phyloP scores from a whole-genome alignment of 1,140 invertebrate genomes.

The Bombus impatiens region DNA sequence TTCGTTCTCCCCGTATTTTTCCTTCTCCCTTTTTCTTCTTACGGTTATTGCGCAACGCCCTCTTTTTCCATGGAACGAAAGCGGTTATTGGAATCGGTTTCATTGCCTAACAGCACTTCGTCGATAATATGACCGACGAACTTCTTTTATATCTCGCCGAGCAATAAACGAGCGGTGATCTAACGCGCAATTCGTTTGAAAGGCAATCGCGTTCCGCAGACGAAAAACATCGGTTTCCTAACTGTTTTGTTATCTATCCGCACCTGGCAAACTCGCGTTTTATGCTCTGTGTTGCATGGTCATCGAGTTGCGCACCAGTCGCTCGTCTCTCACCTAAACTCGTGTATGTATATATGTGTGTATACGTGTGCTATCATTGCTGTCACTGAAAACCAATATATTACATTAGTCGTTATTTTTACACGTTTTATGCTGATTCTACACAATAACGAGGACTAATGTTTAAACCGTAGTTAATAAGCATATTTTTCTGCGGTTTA shows the following conservation, averaged over 20 bases:
- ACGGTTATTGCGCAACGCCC: neutral
- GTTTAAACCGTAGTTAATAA: neutral
- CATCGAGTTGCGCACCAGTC: neutral
- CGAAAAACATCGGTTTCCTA: conserved; percentile 27
- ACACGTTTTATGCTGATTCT: neutral
- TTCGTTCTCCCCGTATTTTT: neutral
- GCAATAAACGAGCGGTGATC: neutral
- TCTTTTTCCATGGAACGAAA: neutral
- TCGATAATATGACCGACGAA: neutral
- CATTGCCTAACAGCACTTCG: neutral
- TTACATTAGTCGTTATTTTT: neutral
- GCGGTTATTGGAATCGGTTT: neutral
- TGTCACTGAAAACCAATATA: neutral
- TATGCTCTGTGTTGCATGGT: neutral
- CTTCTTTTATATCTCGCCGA: neutral
- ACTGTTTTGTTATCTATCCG: conserved; percentile 33
- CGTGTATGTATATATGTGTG: neutral
- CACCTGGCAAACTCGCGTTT: conserved; percentile 8
- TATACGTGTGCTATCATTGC: neutral
- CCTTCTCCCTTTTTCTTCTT: neutral
- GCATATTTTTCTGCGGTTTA: neutral
- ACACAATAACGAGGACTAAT: too few relatives aligned
- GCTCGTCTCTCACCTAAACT: neutral
- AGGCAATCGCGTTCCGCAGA: conserved; percentile 4
- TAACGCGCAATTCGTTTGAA: conserved; percentile 25